Percentiles rank a stretch among this genome's conserved stretches.
Evolutionary conservation across 2,797 vertebrate genomes (phyloP).

Genomic region (Cryptoprocta ferox): DNA sequence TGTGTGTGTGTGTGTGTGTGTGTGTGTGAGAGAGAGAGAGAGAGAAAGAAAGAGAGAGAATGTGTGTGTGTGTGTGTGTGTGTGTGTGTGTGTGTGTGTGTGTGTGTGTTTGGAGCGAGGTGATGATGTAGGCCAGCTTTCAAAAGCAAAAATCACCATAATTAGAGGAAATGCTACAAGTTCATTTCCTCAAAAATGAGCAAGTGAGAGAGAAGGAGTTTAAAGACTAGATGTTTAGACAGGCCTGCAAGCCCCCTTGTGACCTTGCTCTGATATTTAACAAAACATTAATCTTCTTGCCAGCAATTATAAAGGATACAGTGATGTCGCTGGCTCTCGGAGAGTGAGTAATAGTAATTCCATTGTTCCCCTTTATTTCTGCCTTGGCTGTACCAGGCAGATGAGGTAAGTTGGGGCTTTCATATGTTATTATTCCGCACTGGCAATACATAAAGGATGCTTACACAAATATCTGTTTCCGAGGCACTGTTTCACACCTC

Average conservation of each 20-base stretch:
- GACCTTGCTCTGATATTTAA: constrained; percentile 99
- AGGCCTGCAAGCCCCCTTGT: constrained; percentile 92
- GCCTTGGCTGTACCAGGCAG: constrained; percentile 98
- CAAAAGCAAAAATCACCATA: constrained; percentile 88
- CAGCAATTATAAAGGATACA: constrained; percentile 98
- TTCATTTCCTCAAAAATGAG: constrained; percentile 82
- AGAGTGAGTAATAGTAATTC: constrained; percentile 96
- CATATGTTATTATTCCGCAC: constrained; percentile 98
- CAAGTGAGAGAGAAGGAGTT: constrained; percentile 76
- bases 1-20: background rate
- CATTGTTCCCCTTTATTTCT: constrained; percentile 99
- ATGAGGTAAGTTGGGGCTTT: constrained; percentile 96
- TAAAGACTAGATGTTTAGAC: constrained; percentile 95
- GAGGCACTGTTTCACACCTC: constrained; percentile 89
- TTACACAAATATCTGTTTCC: constrained; percentile 98
- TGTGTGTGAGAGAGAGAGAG: background rate
- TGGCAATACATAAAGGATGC: constrained; percentile 98
- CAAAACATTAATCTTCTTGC: constrained; percentile 99
- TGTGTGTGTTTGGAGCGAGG: background rate
- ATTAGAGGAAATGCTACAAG: constrained; percentile 89
- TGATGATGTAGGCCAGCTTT: constrained; percentile 84
- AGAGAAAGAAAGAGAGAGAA: too few relatives aligned
- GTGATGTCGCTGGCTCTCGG: constrained; percentile 93
- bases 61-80: background rate
- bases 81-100: background rate